Base-by-base conservation (phyloP, 2,888 invertebrate species). In the Chouioia cunea region DNA sequence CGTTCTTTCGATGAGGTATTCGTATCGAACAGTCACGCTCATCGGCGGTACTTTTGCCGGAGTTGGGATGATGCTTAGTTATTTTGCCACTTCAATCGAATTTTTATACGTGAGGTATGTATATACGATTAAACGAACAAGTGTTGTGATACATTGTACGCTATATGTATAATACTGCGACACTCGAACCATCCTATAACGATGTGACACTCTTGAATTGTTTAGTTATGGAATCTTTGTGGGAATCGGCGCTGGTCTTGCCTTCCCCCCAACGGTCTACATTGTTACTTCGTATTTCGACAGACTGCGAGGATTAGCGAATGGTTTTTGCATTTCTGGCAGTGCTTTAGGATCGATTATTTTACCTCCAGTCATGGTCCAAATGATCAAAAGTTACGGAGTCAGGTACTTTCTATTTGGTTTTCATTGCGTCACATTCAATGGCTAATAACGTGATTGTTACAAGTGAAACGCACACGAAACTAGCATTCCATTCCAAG, bases 231-330 rank as follows among this genome's bases (percentile, higher is more conserved):
- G 95, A 62, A 89, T 93, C 15, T 87, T 94, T 81, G 93, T 94
- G 22, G 95, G 95, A 74, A 90, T 91, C 48, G 95, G 95, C 8
- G 95, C 95, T 0, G 95, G 95, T 0, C 86, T 95, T 10, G 92
- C 94, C 0, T 96, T 95, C 86, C 95, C 95, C 0, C 95, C 95
- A 2, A 95, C 95, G 0, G 94, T 96, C 46, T 95, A 95, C 86
- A 95, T 95, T 77, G 95, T 95, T 76, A 94, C 94, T 62, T 93
- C 93, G 71, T 95, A 95, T 86, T 95, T 95, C 85, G 91, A 93
- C 52, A 89, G 91, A 57, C 86, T 91, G 12, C 88, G 95, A 54
- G 95, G 95, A 0, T 87, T 95, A 15, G 95, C 95, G 53, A 95
- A 95, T 85, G 95, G 95, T 0, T 90, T 95, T 22, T 95, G 95